Evolutionary conservation across 2,797 vertebrate genomes (phyloP), one percentile per base, ranked within the genome.

Genomic region (Hydrolagus colliei): DNA sequence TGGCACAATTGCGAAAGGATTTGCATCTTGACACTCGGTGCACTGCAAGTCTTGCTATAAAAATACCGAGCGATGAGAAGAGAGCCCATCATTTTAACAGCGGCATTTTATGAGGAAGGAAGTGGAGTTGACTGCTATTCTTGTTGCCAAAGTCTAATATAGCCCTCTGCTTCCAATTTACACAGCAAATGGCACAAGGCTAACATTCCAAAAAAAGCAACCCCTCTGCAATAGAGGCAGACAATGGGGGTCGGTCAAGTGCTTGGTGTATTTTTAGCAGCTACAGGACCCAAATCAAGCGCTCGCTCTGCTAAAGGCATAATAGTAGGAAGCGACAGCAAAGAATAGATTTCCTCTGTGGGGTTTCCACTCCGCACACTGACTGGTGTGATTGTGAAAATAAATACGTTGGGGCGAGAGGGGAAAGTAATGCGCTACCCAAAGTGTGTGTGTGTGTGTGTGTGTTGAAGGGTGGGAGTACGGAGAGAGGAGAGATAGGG

Each of bases 201-300:
- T 93, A 92, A 93, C 92, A 92, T 92, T 92, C 90, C 88, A 86
- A 92, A 90, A 89, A 89, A 88, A 71, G 92, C 89, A 91, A 94
- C 94, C 93, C 27, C 92, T 93, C 94, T 92, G 93, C 93, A 94
- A 94, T 94, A 93, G 92, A 92, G 92, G 93, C 93, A 93, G 94
- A 95, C 93, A 93, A 94, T 93, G 92, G 93, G 93, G 91, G 93
- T 93, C 92, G 90, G 91, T 94, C 95, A 94, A 95, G 94, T 94
- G 93, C 93, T 92, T 92, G 88, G 90, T 92, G 90, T 94, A 94
- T 95, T 95, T 93, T 95, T 94, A 95, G 94, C 92, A 89, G 90
- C 88, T 88, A 88, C 89, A 92, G 94, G 93, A 94, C 93, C 93
- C 93, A 93, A 92, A 94, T 93, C 93, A 93, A 93, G 92, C 92